Evolutionary conservation across 2,113 vertebrate species (phyloP).

Genomic region (Macquaria ambigua): DNA sequence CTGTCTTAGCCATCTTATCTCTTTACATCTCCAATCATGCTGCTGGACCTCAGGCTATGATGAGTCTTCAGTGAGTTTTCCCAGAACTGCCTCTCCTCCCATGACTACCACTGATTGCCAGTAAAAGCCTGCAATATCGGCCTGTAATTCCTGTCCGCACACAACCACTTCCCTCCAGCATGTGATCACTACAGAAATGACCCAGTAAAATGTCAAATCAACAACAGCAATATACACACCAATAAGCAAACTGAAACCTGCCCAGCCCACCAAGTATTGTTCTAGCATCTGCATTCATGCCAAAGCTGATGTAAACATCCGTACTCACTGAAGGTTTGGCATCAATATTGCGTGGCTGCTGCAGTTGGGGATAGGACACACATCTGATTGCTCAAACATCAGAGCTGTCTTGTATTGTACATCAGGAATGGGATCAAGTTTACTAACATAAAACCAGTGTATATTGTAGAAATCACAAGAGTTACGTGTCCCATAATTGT

Average conservation of each 20-base stretch:
- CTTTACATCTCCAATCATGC: background rate
- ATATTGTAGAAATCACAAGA: background rate
- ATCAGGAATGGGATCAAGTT: background rate
- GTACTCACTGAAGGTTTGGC: background rate
- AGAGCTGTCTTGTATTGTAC: too few species aligned
- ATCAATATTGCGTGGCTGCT: background rate
- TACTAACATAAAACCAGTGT: background rate
- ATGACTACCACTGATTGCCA: conserved; percentile 17
- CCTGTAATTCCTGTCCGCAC: background rate
- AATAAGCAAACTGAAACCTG: background rate
- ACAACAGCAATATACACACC: background rate
- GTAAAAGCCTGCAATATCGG: conserved; percentile 34
- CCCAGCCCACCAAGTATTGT: background rate
- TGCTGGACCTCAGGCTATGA: background rate
- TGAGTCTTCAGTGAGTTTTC: background rate
- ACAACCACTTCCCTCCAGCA: background rate
- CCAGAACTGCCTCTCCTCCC: background rate
- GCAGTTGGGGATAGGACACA: background rate
- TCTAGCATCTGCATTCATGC: background rate
- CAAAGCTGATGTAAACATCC: background rate
- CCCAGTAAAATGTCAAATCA: background rate
- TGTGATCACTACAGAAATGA: background rate
- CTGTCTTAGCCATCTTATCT: background rate
- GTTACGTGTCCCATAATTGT: too few species aligned
- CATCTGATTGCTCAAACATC: background rate